Base-by-base conservation (phyloP, 2,797 vertebrate genomes). In the Chromobotia macracanthus region DNA sequence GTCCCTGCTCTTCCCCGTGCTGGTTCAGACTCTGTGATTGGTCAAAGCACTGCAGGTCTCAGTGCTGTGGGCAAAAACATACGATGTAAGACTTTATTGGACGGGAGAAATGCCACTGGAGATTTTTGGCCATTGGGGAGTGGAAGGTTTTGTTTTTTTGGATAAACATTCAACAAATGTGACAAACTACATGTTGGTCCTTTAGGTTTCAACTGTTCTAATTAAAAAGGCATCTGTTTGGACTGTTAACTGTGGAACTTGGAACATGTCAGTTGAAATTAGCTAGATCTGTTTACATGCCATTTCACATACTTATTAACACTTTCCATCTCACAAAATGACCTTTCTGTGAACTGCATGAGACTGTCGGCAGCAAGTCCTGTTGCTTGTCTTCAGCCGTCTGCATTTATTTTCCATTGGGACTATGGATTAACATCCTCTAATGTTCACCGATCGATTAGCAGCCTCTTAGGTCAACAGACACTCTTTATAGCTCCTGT, bases 1-100 rank as follows among this genome's bases (percentile, higher is more conserved):
- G 78, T 95, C 95, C 23, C 90, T 97, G 88, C 92, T 96, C 44
- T 95, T 96, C 83, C 96, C 96, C 0, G 95, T 97, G 75, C 83
- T 92, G 9, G 91, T 90, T 38, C 95, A 95, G 89, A 94, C 92
- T 0, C 93, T 94, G 80, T 96, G 92, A 95, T 80, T 67, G 72
- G 67, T 51, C 28, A 8, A 53, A 48, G 63, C 63, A 56, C 64
- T 64, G 64, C 69, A 50, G 73, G 63, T 31, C 68, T 80, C 48
- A 7, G 60, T 63, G 46, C 72, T 23, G 11, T 44, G 19, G 31
- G 50, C 1, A 10, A n/a, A 66, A 73, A 44, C 9, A 10, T 44
- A 44, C 3, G 9, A 61, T 18, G 41, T 44, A 58, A 11, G 1
- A 51, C 46, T 63, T 64, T 19, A 44, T 44, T 31, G 25, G n/a